These are phyloP conservation scores for Umimayanthus chanpuru DNA, from an alignment of 92 coral and sea anemone species.

Conservation along the genomic window DNA sequence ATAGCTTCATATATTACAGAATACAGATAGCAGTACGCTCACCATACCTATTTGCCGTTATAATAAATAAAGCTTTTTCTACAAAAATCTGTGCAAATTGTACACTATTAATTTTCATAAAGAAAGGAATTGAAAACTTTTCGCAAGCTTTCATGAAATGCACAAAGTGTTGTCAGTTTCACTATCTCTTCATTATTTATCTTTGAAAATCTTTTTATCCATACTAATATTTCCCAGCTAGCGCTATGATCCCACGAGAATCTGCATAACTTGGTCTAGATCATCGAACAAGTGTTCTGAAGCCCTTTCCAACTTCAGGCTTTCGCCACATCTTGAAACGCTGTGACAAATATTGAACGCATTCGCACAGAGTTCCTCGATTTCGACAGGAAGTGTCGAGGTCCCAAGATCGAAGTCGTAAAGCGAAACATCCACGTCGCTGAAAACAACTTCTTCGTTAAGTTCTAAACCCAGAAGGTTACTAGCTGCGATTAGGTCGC, in stretches of 20 bases:
- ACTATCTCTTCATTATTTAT: not conserved
- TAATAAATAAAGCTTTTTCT: constrained; percentile 43
- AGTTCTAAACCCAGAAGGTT: constrained; percentile 80
- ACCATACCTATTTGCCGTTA: not conserved
- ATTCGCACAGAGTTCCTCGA: constrained; percentile 85
- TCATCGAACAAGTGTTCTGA: constrained; percentile 82
- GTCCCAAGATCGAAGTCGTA: constrained; percentile 87
- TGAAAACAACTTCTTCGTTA: constrained; percentile 88
- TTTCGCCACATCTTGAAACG: constrained; percentile 79
- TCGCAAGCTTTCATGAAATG: constrained; percentile 7
- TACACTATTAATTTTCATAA: constrained; percentile 20
- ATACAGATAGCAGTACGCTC: not conserved
- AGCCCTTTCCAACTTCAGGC: constrained; percentile 74
- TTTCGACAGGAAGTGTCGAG: constrained; percentile 69
- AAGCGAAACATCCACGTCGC: constrained; percentile 93
- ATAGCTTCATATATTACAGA: not conserved
- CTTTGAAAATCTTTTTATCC: not conserved
- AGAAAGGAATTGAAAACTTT: constrained; percentile 2
- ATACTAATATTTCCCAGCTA: not conserved
- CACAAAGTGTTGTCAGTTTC: not conserved
- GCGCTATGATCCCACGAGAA: constrained; percentile 86
- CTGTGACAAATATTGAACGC: constrained; percentile 51
- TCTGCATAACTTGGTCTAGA: constrained; percentile 97
- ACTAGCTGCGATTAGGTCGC: constrained; percentile 78
- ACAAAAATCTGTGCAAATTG: constrained; percentile 33